Evolutionary conservation across 2,113 vertebrate species (phyloP).

Genomic region (Calypte anna): DNA sequence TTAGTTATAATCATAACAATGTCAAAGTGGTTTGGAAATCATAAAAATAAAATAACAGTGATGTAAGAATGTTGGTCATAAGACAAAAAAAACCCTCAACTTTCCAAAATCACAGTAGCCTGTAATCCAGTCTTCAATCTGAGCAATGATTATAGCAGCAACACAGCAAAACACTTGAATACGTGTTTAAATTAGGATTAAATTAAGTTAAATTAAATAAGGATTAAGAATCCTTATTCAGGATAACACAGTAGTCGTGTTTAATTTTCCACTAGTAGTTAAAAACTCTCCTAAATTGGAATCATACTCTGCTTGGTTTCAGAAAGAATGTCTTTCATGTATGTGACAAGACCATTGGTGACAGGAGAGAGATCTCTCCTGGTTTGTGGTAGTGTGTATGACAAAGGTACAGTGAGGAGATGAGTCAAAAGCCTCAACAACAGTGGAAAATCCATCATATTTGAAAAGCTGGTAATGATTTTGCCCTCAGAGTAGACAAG

Average conservation of each 20-base stretch:
- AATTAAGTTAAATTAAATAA: no score
- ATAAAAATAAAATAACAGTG: neutral
- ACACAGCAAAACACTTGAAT: neutral
- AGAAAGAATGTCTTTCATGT: neutral
- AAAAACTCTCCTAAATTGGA: neutral
- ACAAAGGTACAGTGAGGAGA: neutral
- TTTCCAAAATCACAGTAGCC: neutral
- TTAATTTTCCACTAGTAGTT: neutral
- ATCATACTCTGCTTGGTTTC: neutral
- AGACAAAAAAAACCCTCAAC: neutral
- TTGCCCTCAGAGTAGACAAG: neutral
- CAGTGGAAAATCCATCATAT: neutral
- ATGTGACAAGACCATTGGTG: neutral
- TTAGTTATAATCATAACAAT: constrained; percentile 62
- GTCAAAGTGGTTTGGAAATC: constrained; percentile 29
- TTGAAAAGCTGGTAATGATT: neutral
- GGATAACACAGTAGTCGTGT: neutral
- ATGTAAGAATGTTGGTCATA: neutral
- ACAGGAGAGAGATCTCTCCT: neutral
- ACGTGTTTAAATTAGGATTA: neutral
- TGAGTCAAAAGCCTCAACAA: neutral
- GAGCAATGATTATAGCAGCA: neutral
- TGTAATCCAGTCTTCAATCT: neutral
- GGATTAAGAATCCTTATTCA: neutral
- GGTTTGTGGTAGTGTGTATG: neutral